Evolutionary conservation across 35 echinoderm and acorn worm genomes (phyloP).

Genomic region (Apostichopus californicus): DNA sequence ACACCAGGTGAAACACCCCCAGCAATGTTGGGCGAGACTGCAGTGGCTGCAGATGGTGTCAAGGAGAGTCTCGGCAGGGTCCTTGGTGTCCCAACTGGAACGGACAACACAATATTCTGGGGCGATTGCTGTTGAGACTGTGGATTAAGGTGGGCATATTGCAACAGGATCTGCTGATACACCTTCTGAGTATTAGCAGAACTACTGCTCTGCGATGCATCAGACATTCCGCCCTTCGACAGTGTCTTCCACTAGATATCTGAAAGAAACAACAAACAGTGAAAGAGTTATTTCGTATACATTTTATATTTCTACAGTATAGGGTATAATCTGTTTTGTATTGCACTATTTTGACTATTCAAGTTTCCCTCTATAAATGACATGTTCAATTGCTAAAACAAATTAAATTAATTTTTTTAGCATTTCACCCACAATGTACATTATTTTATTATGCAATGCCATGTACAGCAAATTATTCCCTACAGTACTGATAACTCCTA

Average conservation of each 20-base stretch:
- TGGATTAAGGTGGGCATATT: slow-evolving; percentile 16
- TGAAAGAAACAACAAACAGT: background rate
- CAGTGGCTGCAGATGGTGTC: slow-evolving; percentile 25
- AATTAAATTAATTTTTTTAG: too few species aligned
- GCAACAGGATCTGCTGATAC: slow-evolving; percentile 25
- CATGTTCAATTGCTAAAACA: too few species aligned
- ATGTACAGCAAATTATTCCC: too few species aligned
- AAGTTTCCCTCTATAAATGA: too few species aligned
- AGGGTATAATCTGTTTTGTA: too few species aligned
- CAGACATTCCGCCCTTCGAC: slow-evolving; percentile 32
- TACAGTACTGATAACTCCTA: too few species aligned
- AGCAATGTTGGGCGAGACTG: background rate
- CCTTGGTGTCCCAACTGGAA: slow-evolving; percentile 32
- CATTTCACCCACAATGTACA: too few species aligned
- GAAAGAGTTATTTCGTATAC: background rate
- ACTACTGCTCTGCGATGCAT: slow-evolving; percentile 11
- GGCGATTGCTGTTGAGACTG: slow-evolving; percentile 43
- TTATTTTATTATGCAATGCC: too few species aligned
- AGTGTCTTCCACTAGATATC: background rate
- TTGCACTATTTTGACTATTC: too few species aligned
- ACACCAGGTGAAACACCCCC: slow-evolving; percentile 26
- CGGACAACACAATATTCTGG: slow-evolving; percentile 47
- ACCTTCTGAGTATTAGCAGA: slow-evolving; percentile 31
- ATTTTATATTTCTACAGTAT: too few species aligned
- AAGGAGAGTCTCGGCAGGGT: slow-evolving; percentile 42